phyloP scores from a whole-genome alignment of 2,797 vertebrate species.

The Fringilla coelebs region DNA sequence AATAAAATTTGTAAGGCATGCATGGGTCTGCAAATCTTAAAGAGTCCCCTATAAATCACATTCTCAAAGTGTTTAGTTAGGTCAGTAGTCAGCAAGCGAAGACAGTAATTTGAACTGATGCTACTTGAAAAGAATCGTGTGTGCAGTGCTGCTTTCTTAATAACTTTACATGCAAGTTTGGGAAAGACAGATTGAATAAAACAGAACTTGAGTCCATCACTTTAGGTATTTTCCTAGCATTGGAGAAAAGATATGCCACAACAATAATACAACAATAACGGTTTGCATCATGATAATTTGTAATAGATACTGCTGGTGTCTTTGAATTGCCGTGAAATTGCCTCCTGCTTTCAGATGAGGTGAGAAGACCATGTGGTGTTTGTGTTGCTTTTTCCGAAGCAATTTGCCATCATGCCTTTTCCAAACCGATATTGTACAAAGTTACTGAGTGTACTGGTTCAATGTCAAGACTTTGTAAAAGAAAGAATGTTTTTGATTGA shows the following conservation, averaged over 20 bases:
- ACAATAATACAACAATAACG: conserved; percentile 1
- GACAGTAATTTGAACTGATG: not conserved
- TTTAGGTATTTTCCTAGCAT: not conserved
- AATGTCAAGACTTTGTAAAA: not conserved
- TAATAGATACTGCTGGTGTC: not conserved
- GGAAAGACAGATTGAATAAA: not conserved
- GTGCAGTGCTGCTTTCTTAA: not conserved
- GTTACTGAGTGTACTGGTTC: not conserved
- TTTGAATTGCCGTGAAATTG: conserved; percentile 19
- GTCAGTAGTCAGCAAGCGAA: not conserved
- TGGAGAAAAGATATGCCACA: not conserved
- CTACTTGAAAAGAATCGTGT: not conserved
- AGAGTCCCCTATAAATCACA: not conserved
- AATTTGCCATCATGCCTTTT: not conserved
- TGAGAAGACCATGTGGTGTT: not conserved
- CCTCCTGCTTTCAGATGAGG: not conserved
- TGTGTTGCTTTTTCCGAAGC: not conserved
- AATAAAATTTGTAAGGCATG: not conserved
- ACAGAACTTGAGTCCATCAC: not conserved
- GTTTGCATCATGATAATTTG: not conserved
- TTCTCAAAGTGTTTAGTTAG: not conserved
- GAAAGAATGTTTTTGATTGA: not conserved
- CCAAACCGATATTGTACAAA: not conserved
- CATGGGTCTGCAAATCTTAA: not conserved
- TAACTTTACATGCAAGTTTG: not conserved